Percentiles rank a stretch among this genome's conserved stretches.
These are phyloP conservation scores for Leucania comma DNA, from an alignment of 2,888 invertebrate species.

Conservation along the genomic window DNA sequence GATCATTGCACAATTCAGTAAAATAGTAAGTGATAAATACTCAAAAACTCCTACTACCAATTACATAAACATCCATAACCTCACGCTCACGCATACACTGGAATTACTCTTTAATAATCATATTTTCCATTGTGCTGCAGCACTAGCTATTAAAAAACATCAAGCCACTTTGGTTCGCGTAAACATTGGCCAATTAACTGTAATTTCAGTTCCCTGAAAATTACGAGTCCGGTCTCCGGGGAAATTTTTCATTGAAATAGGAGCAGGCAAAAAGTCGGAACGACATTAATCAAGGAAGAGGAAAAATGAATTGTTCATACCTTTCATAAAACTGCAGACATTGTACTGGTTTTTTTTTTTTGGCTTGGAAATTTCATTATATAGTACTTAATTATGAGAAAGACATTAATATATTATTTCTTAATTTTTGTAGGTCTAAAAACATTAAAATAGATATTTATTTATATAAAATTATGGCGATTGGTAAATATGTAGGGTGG, in stretches of 20 bases:
- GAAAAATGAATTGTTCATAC: constrained; percentile 64
- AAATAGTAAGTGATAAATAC: no score
- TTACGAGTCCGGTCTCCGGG: constrained; percentile 79
- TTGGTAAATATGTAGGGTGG: no score
- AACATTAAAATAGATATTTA: no score
- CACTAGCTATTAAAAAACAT: constrained; percentile 48
- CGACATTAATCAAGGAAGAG: constrained; percentile 82
- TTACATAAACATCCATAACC: no score
- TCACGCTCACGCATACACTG: not conserved
- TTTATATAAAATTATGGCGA: no score
- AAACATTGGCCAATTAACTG: constrained; percentile 77
- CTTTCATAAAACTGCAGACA: constrained; percentile 23
- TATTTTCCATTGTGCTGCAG: constrained; percentile 27
- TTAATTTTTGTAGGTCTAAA: no score
- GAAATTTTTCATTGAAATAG: constrained; percentile 88
- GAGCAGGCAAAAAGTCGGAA: constrained; percentile 76
- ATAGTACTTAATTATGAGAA: no score
- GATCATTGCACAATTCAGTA: no score
- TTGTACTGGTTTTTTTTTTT: constrained; percentile 7
- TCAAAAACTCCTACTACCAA: no score
- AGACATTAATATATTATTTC: not conserved
- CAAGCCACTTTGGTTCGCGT: constrained; percentile 60
- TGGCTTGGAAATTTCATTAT: no score
- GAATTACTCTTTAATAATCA: constrained; percentile 33
- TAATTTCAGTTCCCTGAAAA: constrained; percentile 76